Percentiles rank a stretch among this genome's conserved stretches.
Evolutionary conservation across 30 jellyfish, hydroid and myxozoan genomes (phyloP).

Genomic region (Sanderia malayensis): DNA sequence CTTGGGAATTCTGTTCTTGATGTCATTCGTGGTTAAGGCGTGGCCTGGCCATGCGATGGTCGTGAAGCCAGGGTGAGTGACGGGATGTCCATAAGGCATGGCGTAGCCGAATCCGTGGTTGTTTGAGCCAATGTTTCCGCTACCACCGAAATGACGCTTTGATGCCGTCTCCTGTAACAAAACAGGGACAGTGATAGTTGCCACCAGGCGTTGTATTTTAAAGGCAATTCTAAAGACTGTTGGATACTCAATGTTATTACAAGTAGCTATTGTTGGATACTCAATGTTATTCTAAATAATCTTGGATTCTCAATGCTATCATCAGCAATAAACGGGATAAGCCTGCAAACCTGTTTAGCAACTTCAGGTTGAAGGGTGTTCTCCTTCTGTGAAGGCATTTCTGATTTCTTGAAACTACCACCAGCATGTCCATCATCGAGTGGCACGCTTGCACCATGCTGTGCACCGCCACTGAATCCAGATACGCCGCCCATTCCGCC

Average conservation of each 20-base stretch:
- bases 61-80: slow-evolving; percentile 97
- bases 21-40: slow-evolving; percentile 84
- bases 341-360: neutral
- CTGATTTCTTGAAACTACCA: slow-evolving; percentile 34
- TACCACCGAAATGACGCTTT: slow-evolving; percentile 60
- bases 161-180: slow-evolving; percentile 44
- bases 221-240: too few relatives aligned
- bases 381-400: slow-evolving; percentile 44
- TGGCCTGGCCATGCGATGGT: slow-evolving; percentile 98
- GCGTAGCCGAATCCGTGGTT: slow-evolving; percentile 58
- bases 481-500: slow-evolving; percentile 99
- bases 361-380: slow-evolving; percentile 13
- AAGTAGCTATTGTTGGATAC: too few relatives aligned
- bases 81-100: slow-evolving; percentile 95
- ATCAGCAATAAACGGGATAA: too few relatives aligned
- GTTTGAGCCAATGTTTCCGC: slow-evolving; percentile 18
- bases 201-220: too few relatives aligned
- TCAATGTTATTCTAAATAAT: too few relatives aligned
- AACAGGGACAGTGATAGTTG: too few relatives aligned
- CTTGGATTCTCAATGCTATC: neutral
- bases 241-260: too few relatives aligned
- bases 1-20: slow-evolving; percentile 61
- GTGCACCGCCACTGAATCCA: slow-evolving; percentile 73
- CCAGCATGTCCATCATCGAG: slow-evolving; percentile 44
- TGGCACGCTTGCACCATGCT: slow-evolving; percentile 2